Evolutionary conservation across 2,113 vertebrate genomes (phyloP).

Genomic region (Callorhinus ursinus): DNA sequence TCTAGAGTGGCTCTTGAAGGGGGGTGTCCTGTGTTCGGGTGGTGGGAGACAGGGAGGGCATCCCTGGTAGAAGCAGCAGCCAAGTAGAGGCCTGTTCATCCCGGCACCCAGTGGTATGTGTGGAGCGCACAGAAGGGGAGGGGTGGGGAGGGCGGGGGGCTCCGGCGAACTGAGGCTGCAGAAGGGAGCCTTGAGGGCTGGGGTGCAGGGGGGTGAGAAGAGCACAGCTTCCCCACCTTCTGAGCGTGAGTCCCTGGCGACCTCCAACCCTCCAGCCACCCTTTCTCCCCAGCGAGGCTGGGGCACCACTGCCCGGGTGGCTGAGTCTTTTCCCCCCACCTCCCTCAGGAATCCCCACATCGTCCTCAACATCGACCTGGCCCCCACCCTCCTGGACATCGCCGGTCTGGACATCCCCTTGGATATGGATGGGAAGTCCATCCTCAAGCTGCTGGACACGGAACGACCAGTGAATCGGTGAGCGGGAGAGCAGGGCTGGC

Average conservation of each 20-base stretch:
- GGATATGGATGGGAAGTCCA: conserved; percentile 98
- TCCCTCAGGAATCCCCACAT: conserved; percentile 93
- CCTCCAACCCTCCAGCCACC: not conserved
- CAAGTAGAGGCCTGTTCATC: not conserved
- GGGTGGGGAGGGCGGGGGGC: rapidly evolving
- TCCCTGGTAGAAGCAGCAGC: not conserved
- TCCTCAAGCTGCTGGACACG: conserved; percentile 95
- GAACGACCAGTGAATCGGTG: conserved; percentile 95
- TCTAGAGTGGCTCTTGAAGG: not conserved
- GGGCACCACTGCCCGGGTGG: not conserved
- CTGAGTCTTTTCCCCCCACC: not conserved
- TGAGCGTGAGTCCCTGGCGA: rapidly evolving
- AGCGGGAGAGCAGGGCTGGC: not conserved
- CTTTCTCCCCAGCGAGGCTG: not conserved
- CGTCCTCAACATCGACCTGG: conserved; percentile 96
- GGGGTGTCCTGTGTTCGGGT: too few species aligned
- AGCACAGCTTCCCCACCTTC: not conserved
- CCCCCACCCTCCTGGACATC: conserved; percentile 97
- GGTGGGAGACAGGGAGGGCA: not conserved
- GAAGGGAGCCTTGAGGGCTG: not conserved
- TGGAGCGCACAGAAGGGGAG: not conserved
- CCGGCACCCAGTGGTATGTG: rapidly evolving
- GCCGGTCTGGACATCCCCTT: conserved; percentile 94
- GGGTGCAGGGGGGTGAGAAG: rapidly evolving
- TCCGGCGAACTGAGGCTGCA: rapidly evolving